A percentile compares a stretch with the other conserved stretches of the same genome.
These are phyloP conservation scores for Tetragonula clypearis DNA, from an alignment of 1,140 invertebrate genomes.

Conservation along the genomic window DNA sequence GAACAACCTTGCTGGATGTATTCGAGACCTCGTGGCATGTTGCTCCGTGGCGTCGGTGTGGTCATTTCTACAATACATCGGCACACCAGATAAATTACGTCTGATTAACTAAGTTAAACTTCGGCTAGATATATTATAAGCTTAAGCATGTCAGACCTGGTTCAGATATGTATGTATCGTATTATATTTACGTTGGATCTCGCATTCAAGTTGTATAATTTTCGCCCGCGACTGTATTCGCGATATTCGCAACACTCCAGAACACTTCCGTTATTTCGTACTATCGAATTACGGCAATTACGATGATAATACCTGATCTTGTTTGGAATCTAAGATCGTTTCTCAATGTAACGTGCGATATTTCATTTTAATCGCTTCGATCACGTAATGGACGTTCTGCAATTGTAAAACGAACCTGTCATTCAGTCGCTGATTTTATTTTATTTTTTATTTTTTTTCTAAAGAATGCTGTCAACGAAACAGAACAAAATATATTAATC, in stretches of 20 bases:
- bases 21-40: not conserved
- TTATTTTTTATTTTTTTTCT: too few species aligned
- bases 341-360: not conserved
- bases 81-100: not conserved
- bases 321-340: not conserved
- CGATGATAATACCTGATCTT: not conserved
- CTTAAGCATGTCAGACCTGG: not conserved
- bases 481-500: too few species aligned
- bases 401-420: too few species aligned
- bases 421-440: too few species aligned
- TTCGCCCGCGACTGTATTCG: not conserved
- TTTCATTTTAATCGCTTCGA: not conserved
- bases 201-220: not conserved
- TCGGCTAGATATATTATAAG: not conserved
- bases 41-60: not conserved
- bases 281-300: not conserved
- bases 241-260: not conserved
- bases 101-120: constrained; percentile 6
- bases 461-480: too few species aligned
- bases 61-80: not conserved
- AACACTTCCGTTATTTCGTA: not conserved
- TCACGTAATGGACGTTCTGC: too few species aligned
- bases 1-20: not conserved
- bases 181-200: not conserved
- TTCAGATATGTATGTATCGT: not conserved